Evolutionary conservation across 2,888 invertebrate genomes (phyloP), one percentile per base, ranked within the genome.

Genomic region (Neoscelio sp.): DNA sequence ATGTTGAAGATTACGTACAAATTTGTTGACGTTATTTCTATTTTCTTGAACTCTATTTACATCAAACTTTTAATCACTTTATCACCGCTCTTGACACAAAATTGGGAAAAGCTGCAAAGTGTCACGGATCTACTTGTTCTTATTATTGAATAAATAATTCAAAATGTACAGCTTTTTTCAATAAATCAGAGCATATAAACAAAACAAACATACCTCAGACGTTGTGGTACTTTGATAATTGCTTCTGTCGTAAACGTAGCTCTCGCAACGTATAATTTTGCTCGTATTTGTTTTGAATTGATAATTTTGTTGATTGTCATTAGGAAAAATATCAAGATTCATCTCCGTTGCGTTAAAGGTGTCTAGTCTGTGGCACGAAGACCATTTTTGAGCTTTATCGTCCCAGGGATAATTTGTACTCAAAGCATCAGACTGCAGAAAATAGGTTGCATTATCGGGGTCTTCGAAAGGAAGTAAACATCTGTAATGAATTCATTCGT

Each of bases 141-240:
- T 5, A 30, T 28, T 38, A 60, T 50, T 54, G 35, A 42, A 60
- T 50, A 20, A 50, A 56, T 10, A 44, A 50, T 54, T 38, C 38
- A 52, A n/a, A 12, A 44, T 20, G 42, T 10, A 1, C 13, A 2
- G 13, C 10, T 30, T 62, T 33, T 46, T 48, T 35, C 12, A 23
- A 26, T 18, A 48, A 50, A 50, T 40, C 17, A 2, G n/a, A 8
- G 7, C 30, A 13, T 7, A n/a, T 8, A 23, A 12, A 10, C 10
- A 54, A 50, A 70, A 46, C 26, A 67, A 33, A 77, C 85, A 87
- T 91, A 94, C 94, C 91, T 95, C 94, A 44, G 93, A 93, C 23
- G 94, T 93, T 17, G 94, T 93, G 79, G 94, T 94, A 82, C 93
- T 93, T 82, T 92, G 88, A 85, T 93, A 94, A 80, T 91, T 91